phyloP scores from a whole-genome alignment of 2,113 vertebrate genomes.

The Tretioscincus oriximinensis region DNA sequence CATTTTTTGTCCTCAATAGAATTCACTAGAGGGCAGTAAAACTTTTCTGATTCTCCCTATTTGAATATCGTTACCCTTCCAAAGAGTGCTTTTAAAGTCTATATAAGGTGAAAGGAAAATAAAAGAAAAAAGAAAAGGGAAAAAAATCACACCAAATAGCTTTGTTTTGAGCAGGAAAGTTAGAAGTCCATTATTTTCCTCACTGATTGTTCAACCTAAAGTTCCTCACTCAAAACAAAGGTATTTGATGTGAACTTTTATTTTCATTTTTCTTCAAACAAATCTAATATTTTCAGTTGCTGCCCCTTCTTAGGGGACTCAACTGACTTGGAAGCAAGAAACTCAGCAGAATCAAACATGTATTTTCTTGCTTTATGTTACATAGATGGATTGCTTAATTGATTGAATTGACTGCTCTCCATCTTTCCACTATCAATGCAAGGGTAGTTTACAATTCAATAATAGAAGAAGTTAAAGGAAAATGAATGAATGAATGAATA shows the following conservation, averaged over 20 bases:
- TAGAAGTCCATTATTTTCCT: neutral
- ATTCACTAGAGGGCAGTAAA: constrained; percentile 1
- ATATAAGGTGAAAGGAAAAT: neutral
- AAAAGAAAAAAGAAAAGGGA: neutral
- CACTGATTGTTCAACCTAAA: too few species aligned
- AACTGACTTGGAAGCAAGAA: neutral
- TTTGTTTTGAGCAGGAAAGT: neutral
- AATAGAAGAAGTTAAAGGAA: too few species aligned
- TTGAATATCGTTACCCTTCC: neutral
- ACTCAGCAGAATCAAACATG: neutral
- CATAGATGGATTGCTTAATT: too few species aligned
- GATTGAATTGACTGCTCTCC: too few species aligned
- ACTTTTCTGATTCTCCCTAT: neutral
- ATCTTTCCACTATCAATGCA: neutral
- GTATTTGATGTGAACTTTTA: too few species aligned
- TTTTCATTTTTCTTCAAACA: too few species aligned
- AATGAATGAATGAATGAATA: too few species aligned
- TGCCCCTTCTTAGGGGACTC: neutral
- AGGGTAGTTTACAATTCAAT: neutral
- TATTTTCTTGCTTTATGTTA: neutral
- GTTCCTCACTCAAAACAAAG: too few species aligned
- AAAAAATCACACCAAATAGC: neutral
- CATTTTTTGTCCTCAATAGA: neutral
- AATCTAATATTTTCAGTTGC: neutral
- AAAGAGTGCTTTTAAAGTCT: neutral